Conservation (phyloP, 1,140 invertebrate species). For the Chrysoperla carnea region DNA sequence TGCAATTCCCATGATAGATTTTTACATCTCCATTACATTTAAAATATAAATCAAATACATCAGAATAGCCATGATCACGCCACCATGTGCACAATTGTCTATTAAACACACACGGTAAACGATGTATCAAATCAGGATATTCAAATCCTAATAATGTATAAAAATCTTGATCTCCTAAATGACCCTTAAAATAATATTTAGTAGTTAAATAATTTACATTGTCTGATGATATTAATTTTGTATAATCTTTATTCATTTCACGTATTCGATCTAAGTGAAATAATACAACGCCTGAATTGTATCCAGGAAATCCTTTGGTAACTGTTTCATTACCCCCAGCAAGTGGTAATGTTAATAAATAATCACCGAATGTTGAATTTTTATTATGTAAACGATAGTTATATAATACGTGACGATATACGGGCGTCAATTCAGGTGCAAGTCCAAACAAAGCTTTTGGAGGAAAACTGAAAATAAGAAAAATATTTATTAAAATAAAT, state of each 20-base stretch:
- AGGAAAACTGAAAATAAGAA: constrained; percentile 22
- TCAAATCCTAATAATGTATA: constrained; percentile 58
- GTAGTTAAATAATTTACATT: constrained; percentile 36
- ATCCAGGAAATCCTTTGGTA: constrained; percentile 48
- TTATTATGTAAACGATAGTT: constrained; percentile 32
- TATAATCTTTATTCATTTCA: constrained; percentile 35
- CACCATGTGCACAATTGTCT: constrained; percentile 74
- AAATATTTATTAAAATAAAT: constrained; percentile 1
- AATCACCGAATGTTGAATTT: constrained; percentile 18
- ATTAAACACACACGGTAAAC: constrained; percentile 68
- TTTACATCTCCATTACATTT: constrained; percentile 49
- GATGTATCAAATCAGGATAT: constrained; percentile 53
- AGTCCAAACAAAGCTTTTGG: constrained; percentile 48
- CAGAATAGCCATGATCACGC: constrained; percentile 57
- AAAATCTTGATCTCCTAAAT: constrained; percentile 79
- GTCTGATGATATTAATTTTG: constrained; percentile 32
- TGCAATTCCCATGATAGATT: constrained; percentile 76
- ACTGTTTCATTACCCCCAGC: constrained; percentile 10
- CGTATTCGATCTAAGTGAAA: constrained; percentile 53
- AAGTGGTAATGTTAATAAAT: constrained; percentile 10
- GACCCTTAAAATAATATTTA: constrained; percentile 58
- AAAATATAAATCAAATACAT: constrained; percentile 61
- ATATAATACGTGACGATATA: constrained; percentile 62
- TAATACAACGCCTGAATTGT: constrained; percentile 67
- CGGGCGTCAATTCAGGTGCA: constrained; percentile 59